phyloP scores from a whole-genome alignment of 64 coral and sea anemone genomes.

The Montipora efflorescens region DNA sequence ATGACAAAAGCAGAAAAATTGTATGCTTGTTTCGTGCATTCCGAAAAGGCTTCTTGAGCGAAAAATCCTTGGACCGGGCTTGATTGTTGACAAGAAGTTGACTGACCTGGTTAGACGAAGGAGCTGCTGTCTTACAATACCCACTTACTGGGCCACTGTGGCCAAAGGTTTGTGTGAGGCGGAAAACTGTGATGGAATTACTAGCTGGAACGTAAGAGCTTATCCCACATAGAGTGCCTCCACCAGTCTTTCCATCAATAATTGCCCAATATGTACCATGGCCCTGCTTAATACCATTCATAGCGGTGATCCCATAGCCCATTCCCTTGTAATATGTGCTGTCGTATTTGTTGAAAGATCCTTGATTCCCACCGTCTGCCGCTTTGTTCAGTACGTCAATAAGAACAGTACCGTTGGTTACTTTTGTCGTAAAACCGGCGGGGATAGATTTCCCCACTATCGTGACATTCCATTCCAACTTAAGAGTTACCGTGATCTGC shows the following conservation, averaged over 20 bases:
- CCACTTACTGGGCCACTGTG: not conserved
- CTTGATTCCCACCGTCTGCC: not conserved
- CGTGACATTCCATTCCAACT: slow-evolving; percentile 6
- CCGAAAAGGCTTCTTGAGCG: too few relatives aligned
- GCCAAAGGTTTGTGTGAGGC: not conserved
- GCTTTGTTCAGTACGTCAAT: slow-evolving; percentile 18
- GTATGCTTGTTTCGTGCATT: too few relatives aligned
- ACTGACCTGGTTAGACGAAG: not conserved
- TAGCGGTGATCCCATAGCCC: not conserved
- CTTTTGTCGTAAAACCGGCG: not conserved
- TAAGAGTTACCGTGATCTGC: slow-evolving; percentile 31
- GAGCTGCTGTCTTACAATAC: not conserved
- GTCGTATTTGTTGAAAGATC: slow-evolving; percentile 22
- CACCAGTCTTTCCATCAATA: not conserved
- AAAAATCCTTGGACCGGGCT: too few relatives aligned
- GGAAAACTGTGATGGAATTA: not conserved
- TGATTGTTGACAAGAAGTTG: too few relatives aligned
- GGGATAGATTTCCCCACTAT: not conserved
- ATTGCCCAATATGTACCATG: not conserved
- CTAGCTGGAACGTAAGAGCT: not conserved
- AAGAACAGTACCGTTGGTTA: not conserved
- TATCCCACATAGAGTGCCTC: not conserved
- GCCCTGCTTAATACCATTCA: not conserved
- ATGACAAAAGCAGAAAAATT: too few relatives aligned
- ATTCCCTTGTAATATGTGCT: not conserved